Evolutionary conservation across 2,888 invertebrate genomes (phyloP).

Genomic region (Diadegma fenestrale): DNA sequence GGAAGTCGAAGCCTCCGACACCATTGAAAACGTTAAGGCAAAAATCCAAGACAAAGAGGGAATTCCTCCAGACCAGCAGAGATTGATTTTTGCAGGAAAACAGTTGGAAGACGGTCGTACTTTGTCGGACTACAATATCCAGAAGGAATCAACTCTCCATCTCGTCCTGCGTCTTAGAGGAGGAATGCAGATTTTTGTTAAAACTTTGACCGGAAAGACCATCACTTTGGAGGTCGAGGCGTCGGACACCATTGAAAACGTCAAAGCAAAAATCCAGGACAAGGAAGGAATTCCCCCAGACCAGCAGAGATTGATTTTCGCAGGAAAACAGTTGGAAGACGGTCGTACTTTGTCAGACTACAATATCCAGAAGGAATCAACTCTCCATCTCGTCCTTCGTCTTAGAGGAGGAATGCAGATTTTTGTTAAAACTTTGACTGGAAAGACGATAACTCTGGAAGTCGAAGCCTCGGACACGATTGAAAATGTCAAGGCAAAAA

Average conservation of each 20-base stretch:
- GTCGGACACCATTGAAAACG: too few relatives aligned
- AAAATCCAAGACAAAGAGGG: slow-evolving; percentile 75
- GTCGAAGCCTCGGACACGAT: slow-evolving; percentile 71
- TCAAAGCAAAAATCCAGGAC: too few relatives aligned
- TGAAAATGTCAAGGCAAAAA: slow-evolving; percentile 70
- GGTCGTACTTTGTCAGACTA: slow-evolving; percentile 44
- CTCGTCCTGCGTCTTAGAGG: slow-evolving; percentile 70
- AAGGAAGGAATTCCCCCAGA: slow-evolving; percentile 58
- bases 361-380: slow-evolving; percentile 71
- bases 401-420: slow-evolving; percentile 71
- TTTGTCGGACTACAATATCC: slow-evolving; percentile 68
- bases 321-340: too few relatives aligned
- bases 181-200: slow-evolving; percentile 71
- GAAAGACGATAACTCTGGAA: slow-evolving; percentile 68
- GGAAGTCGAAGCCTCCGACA: slow-evolving; percentile 75
- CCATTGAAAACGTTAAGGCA: slow-evolving; percentile 72
- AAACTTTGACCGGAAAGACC: slow-evolving; percentile 71
- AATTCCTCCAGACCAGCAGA: slow-evolving; percentile 68
- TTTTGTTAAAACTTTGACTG: slow-evolving; percentile 68
- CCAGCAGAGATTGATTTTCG: too few relatives aligned
- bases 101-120: slow-evolving; percentile 69
- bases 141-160: slow-evolving; percentile 71
- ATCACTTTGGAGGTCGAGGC: slow-evolving; percentile 70
- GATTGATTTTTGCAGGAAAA: slow-evolving; percentile 69
- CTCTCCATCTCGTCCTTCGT: slow-evolving; percentile 67